These are phyloP conservation scores for Strigamia crassipes DNA, from an alignment of 2,888 invertebrate genomes.

Conservation along the genomic window DNA sequence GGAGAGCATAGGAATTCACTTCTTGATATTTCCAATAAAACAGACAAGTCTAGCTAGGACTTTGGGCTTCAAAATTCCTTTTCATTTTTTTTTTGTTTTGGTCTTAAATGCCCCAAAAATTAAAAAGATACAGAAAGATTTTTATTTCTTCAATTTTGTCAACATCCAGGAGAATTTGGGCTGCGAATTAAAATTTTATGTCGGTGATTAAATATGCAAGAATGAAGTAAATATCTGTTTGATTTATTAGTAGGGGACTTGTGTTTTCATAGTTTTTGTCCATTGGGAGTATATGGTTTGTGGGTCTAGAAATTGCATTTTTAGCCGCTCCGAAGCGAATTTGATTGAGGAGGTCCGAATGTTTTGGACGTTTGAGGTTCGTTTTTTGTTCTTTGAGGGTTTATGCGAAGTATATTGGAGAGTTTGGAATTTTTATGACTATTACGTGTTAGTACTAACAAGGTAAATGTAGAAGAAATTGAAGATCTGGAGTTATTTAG, in stretches of 20 bases:
- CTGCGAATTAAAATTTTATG: not conserved
- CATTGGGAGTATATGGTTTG: not conserved
- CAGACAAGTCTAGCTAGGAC: not conserved
- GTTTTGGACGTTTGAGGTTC: not conserved
- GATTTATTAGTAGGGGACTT: not conserved
- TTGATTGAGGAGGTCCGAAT: not conserved
- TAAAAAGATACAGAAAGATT: too few relatives aligned
- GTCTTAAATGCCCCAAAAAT: too few relatives aligned
- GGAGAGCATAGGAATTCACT: not conserved
- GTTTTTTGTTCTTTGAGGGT: not conserved
- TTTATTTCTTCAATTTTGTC: too few relatives aligned
- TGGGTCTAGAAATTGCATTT: not conserved
- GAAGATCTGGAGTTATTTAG: not conserved
- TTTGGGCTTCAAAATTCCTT: not conserved
- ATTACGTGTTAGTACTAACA: not conserved
- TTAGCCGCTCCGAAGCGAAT: not conserved
- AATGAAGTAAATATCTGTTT: not conserved
- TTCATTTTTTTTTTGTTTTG: not conserved
- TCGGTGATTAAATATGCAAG: too few relatives aligned
- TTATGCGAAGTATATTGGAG: not conserved
- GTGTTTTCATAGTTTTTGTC: not conserved
- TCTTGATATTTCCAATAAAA: slow-evolving; percentile 19
- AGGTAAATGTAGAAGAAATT: not conserved
- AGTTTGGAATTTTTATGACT: not conserved
- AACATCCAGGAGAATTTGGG: too few relatives aligned